Conservation (phyloP, 2,888 invertebrate genomes). For the Tinea pellionella region DNA sequence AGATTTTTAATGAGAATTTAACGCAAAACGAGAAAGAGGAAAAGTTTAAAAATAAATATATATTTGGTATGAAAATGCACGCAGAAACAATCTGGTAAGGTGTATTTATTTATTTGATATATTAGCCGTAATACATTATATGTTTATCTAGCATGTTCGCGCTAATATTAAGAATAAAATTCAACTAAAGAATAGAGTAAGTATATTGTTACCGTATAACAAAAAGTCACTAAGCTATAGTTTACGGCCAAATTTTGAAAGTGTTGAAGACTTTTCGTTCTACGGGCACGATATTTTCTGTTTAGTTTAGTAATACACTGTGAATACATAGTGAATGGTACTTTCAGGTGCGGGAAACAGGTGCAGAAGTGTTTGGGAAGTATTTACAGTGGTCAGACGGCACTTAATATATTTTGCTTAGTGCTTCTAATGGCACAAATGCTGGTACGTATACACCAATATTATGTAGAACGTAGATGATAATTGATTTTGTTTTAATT, state of each 20-base stretch:
- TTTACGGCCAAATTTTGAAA: too few relatives aligned
- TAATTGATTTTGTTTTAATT: neutral
- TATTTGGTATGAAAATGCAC: slow-evolving; percentile 4
- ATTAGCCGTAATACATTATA: too few relatives aligned
- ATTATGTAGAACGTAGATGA: neutral
- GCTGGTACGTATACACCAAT: neutral
- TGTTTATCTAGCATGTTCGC: too few relatives aligned
- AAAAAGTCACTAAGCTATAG: too few relatives aligned
- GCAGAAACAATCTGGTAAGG: slow-evolving; percentile 7
- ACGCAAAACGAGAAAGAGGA: neutral
- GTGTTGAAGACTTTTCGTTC: too few relatives aligned
- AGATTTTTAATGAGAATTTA: neutral
- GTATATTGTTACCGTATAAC: too few relatives aligned
- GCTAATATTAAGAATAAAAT: too few relatives aligned
- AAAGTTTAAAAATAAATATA: neutral
- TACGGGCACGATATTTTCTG: too few relatives aligned
- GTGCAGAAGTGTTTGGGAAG: neutral
- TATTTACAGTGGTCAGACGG: slow-evolving; percentile 5
- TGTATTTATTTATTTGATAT: neutral
- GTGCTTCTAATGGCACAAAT: slow-evolving; percentile 7
- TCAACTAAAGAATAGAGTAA: too few relatives aligned
- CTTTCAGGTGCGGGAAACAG: neutral
- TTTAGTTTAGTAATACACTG: too few relatives aligned
- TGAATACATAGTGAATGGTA: too few relatives aligned
- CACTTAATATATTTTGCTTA: neutral